phyloP scores from a whole-genome alignment of 2,797 vertebrate species.

The Sebastes reedi region DNA sequence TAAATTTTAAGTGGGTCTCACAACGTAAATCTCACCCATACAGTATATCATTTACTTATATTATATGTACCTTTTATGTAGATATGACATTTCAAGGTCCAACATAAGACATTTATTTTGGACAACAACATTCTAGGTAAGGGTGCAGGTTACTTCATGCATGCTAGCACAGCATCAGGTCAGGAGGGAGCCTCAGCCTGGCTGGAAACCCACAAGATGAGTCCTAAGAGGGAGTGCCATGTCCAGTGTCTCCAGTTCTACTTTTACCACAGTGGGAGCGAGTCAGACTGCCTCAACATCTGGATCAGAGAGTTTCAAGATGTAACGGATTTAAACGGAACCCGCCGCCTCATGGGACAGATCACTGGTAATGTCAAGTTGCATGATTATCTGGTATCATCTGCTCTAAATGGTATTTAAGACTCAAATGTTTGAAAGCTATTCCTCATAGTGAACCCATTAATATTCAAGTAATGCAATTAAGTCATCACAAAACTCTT shows the following conservation, averaged over 20 bases:
- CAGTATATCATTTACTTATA: neutral
- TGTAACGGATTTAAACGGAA: constrained; percentile 23
- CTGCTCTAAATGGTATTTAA: neutral
- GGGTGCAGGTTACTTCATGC: constrained; percentile 85
- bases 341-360: constrained; percentile 34
- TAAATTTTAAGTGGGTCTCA: neutral
- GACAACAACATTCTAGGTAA: neutral
- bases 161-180: constrained; percentile 76
- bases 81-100: neutral
- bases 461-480: neutral
- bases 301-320: constrained; percentile 83
- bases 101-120: neutral
- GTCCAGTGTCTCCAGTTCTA: constrained; percentile 91
- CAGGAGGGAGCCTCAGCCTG: constrained; percentile 62
- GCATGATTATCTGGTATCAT: neutral
- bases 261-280: constrained; percentile 82
- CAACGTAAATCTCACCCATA: neutral
- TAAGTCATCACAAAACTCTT: neutral
- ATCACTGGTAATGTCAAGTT: constrained; percentile 45
- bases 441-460: too few relatives aligned
- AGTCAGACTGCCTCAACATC: constrained; percentile 80
- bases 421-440: neutral
- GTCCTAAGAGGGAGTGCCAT: constrained; percentile 77
- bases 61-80: neutral
- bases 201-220: constrained; percentile 83